Base-by-base conservation (phyloP, 2,113 vertebrate species). In the Cnemophilus loriae region DNA sequence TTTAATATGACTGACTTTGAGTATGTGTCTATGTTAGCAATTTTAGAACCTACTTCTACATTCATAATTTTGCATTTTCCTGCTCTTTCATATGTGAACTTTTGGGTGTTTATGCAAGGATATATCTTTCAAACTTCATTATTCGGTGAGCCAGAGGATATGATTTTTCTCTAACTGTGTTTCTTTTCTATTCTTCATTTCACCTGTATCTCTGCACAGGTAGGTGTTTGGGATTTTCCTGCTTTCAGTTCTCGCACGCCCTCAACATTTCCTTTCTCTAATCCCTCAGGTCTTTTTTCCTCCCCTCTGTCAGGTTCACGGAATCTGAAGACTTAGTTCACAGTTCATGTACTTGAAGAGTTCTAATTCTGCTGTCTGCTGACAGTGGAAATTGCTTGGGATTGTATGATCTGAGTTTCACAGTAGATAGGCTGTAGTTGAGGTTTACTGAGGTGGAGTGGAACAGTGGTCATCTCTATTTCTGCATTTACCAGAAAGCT, bases 341-440 rank as follows among this genome's bases (percentile, higher is more conserved):
- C 52, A 81, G 47, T 87, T 91, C 83, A 26, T 75, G 67, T 87
- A 69, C 79, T 67, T 82, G 44, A 88, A 82, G 79, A 92, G 71
- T 94, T 95, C 95, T 88, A 21, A 83, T 97, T 94, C 83, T 94
- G 89, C 84, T 90, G 50, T 93, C 85, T 95, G 84, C 95, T 97
- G 95, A 82, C 96, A 96, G 80, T 87, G 87, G 61, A 97, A 96
- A 96, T 97, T 97, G 94, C 60, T 85, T 93, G 83, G 73, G 80
- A 91, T 87, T 94, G 79, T 55, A 73, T 90, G 55, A 90, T 86
- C 91, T 69, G 96, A 91, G 89, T 97, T 97, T 96, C n/a, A n/a
- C 69, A 56, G 79, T 23, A 28, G 24, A 53, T 65, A 32, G n/a
- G 39, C 80, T 8, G 65, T 69, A 90, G 96, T 64, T 94, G 87